A percentile compares a stretch with the other conserved stretches of the same genome.
These are phyloP conservation scores for Paracentrotus lividus DNA, from an alignment of 53 echinoderm and acorn worm species.

Conservation along the genomic window DNA sequence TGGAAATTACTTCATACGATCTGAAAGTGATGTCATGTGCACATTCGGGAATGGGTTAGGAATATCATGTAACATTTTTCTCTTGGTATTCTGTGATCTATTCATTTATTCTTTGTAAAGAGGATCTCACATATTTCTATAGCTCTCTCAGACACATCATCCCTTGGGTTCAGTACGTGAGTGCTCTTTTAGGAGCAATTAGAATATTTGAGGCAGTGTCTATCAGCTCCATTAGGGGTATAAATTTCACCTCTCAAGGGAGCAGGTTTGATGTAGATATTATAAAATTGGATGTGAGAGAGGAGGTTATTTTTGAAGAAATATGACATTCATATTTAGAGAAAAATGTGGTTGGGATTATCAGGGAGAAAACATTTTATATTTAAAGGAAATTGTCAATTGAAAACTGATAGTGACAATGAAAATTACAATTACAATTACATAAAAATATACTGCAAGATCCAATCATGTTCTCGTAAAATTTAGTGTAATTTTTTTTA, in stretches of 20 bases:
- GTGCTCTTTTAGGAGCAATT: slow-evolving; percentile 58
- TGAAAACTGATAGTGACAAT: background rate
- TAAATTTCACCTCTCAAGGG: slow-evolving; percentile 30
- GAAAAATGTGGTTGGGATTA: background rate
- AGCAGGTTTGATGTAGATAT: background rate
- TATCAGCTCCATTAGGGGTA: slow-evolving; percentile 36
- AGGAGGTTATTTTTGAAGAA: background rate
- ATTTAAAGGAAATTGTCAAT: background rate
- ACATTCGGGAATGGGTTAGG: background rate
- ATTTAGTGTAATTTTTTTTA: too few species aligned
- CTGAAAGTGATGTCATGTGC: slow-evolving; percentile 20
- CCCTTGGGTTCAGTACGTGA: slow-evolving; percentile 5
- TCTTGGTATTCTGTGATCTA: slow-evolving; percentile 7
- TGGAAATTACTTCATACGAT: background rate
- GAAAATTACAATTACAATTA: too few species aligned
- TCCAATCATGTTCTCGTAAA: too few species aligned
- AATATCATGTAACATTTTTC: slow-evolving; percentile 16
- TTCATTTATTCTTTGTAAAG: slow-evolving; percentile 35
- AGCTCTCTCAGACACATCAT: background rate
- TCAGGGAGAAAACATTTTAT: background rate
- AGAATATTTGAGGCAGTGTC: slow-evolving; percentile 49
- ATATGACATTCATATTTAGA: background rate
- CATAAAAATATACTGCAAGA: too few species aligned
- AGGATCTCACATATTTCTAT: slow-evolving; percentile 8
- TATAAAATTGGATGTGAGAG: slow-evolving; percentile 40